Percentiles rank a stretch among this genome's conserved stretches.
Evolutionary conservation across 2,113 vertebrate genomes (phyloP).

Genomic region (Collichthys lucidus): DNA sequence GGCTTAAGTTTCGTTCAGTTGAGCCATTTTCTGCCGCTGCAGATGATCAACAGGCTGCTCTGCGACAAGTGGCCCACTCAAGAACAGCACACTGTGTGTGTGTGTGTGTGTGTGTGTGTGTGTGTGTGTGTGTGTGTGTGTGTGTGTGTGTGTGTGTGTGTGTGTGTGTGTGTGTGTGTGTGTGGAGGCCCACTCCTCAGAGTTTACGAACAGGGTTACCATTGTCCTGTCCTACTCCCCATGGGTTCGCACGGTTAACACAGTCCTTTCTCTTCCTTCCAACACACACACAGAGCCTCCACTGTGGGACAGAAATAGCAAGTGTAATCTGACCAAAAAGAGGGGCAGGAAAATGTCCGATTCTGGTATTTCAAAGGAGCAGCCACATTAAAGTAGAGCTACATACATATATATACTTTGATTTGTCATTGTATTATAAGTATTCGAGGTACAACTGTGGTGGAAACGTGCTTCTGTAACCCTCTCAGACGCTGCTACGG

Average conservation of each 20-base stretch:
- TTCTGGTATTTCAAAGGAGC: neutral
- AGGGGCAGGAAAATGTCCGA: constrained; percentile 28
- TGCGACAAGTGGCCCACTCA: constrained; percentile 62
- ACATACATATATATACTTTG: neutral
- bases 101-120: too few species aligned
- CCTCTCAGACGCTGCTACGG: neutral
- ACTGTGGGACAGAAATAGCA: constrained; percentile 73
- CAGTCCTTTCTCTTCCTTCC: constrained; percentile 48
- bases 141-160: constrained; percentile 36
- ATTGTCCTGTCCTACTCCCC: constrained; percentile 78
- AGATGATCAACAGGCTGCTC: constrained; percentile 76
- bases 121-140: constrained; percentile 40
- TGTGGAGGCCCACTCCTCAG: constrained; percentile 58
- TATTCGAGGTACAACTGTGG: too few species aligned
- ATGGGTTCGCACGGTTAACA: constrained; percentile 71
- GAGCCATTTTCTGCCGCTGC: constrained; percentile 57
- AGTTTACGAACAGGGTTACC: constrained; percentile 74
- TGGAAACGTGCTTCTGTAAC: neutral
- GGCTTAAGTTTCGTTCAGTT: constrained; percentile 22
- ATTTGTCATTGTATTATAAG: neutral
- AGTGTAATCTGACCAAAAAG: constrained; percentile 67
- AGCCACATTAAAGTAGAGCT: neutral
- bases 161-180: constrained; percentile 49
- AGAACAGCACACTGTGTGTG: too few species aligned
- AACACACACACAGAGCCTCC: constrained; percentile 65